phyloP scores from a whole-genome alignment of 1,140 invertebrate genomes.

The Atta colombica region DNA sequence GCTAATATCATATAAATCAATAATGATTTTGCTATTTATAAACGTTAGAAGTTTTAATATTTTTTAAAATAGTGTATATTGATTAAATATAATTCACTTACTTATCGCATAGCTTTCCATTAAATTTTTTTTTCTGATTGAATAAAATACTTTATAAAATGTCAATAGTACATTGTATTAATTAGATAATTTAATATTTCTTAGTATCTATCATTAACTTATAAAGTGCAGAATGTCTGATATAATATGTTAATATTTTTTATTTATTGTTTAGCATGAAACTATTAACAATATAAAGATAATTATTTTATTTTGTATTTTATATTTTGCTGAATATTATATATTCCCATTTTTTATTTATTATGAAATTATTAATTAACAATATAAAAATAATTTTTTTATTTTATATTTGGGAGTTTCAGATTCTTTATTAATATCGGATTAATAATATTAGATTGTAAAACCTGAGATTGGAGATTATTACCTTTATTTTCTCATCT shows the following conservation, averaged over 20 bases:
- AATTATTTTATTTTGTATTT: too few species aligned
- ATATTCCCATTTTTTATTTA: neutral
- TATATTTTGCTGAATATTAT: too few species aligned
- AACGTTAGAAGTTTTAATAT: neutral
- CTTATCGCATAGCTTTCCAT: neutral
- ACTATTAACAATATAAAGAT: too few species aligned
- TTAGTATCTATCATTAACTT: too few species aligned
- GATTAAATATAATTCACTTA: neutral
- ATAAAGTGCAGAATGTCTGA: too few species aligned
- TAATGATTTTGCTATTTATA: neutral
- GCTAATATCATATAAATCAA: too few species aligned
- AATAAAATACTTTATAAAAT: neutral
- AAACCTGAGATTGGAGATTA: neutral
- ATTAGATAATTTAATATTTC: too few species aligned
- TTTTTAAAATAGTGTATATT: neutral
- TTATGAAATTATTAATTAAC: conserved; percentile 7
- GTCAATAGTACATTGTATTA: too few species aligned
- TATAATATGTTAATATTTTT: too few species aligned
- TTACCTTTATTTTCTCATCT: neutral
- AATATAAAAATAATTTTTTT: neutral
- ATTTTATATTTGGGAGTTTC: neutral
- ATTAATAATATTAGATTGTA: neutral
- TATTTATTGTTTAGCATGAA: too few species aligned
- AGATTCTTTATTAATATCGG: neutral
- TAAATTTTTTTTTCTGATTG: neutral